Evolutionary conservation across 1,140 invertebrate species (phyloP), one percentile per base, ranked within the genome.

Genomic region (Euura saliciscinereae): DNA sequence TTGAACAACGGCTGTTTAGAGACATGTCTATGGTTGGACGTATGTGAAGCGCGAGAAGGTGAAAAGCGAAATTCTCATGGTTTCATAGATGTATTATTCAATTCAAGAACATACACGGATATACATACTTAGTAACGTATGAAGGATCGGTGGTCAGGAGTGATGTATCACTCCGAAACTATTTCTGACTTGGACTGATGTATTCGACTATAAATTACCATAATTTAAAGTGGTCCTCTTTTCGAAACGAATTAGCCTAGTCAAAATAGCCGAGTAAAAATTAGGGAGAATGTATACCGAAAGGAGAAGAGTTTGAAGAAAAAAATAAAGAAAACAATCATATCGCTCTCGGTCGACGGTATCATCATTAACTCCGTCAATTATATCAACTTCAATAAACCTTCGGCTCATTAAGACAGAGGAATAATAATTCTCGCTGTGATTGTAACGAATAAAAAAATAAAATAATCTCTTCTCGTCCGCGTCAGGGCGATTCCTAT

Each of bases 401-500:
- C 28, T 28, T 28, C 28, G 28, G 28, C 28, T 28, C 28, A 28
- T 28, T 28, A 28, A 28, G 28, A 28, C 0, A 28, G 0, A 28
- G 28, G 28, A 28, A 28, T 28, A 28, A 28, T 28, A 28, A 28
- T 28, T 28, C 28, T 28, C 28, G 28, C 28, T 28, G 28, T 28
- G 28, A 28, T 1, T 28, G 28, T 1, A 28, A 28, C 0, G 28
- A 28, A 28, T 28, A 28, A 28, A 28, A 28, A 28, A 28, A 28
- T 28, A 28, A 1, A 28, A 28, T 28, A 28, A 28, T 28, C 28
- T 28, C 28, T 28, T 28, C n/a, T n/a, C n/a, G n/a, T n/a, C n/a
- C n/a, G n/a, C n/a, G n/a, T n/a, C n/a, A n/a, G n/a, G 28, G 1
- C 28, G 82, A 84, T 84, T 84, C 83, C 76, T 80, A 83, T 81